Base-by-base conservation (phyloP, 2,113 vertebrate species). In the Anser brachyrhynchus region DNA sequence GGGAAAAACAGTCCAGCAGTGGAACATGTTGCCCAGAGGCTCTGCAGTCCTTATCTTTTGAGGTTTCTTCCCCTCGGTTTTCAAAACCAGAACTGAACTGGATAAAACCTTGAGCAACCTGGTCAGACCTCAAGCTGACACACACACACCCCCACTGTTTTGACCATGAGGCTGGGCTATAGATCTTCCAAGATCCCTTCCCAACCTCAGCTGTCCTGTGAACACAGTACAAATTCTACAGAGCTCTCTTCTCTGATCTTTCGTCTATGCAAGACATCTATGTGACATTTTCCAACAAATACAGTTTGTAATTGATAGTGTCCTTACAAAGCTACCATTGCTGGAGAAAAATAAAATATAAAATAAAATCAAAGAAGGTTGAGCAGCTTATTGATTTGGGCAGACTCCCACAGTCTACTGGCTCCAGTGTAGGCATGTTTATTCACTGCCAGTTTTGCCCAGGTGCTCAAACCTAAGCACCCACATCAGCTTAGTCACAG, bases 91-190 rank as follows among this genome's bases (percentile, higher is more conserved):
- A 92, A 76, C 49, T 79, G 90, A 83, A 65, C 35, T 44, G 54
- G 94, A 96, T 62, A 81, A 92, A 94, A 69, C 69, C 76, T 61
- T 71, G 20, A 94, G 70, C 46, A 91, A 91, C 52, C 17, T 59
- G 73, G 65, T 62, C 83, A 92, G 88, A 90, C 57, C 86, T 90
- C 83, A 92, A 43, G 7, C 28, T 89, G 83, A 95, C 69, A 49
- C 46, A 51, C 49, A 22, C 46, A 20, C 49, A 51, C 49, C 11
- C 66, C 51, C 51, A 52, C 13, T 75, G 43, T 57, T 87, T 65
- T 65, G 18, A 93, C 77, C 61, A 84, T 49, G 70, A 73, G 18
- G 43, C 59, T 88, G 82, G 51, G 70, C 51, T 62, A 70, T 11
- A 89, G 74, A 82, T 35, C 20, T 88, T 80, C n/a, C 51, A 77